Base-by-base conservation (phyloP, 2,797 vertebrate genomes). In the Microctenopoma steveboyesi region DNA sequence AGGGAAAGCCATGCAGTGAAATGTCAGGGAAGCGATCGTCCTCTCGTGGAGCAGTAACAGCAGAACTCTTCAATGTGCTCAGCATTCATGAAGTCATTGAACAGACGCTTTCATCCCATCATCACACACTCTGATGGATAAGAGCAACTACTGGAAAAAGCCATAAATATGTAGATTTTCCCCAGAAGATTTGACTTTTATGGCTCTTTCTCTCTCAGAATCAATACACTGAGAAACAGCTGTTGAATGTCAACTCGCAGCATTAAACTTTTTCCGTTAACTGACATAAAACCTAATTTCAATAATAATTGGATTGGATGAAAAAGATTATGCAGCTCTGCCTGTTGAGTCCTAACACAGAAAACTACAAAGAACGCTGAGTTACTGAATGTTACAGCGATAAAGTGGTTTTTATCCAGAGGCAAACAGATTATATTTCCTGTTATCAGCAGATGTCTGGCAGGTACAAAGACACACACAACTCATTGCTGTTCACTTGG, bases 141-240 rank as follows among this genome's bases (percentile, higher is more conserved):
- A 7, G 0, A 35, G 62, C 45, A 55, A 56, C 12, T 64, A 52
- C 59, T 46, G n/a, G 8, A 54, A 54, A 55, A 76, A 64, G 2
- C 56, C 71, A 78, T 79, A 61, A 80, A 75, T 60, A 82, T 79
- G 76, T 28, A 69, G 63, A 77, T 82, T 51, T 63, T n/a, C 25
- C 30, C 15, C 6, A 33, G 48, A 40, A 28, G 30, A 67, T 49
- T 46, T 0, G 22, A 48, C 42, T 69, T 72, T 77, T 53, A 72
- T 51, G 50, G 7, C 48, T 74, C 48, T n/a, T 35, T 74, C 43
- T 30, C 51, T 71, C 15, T 68, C 42, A 57, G 65, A 67, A 62
- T 69, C 42, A 11, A 18, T 16, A 40, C 11, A 42, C 0, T 3
- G 22, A 40, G 50, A 58, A 42, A 67, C 9, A 60, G 48, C 4